phyloP scores from a whole-genome alignment of 2,797 vertebrate species.

The Garrulus glandarius region DNA sequence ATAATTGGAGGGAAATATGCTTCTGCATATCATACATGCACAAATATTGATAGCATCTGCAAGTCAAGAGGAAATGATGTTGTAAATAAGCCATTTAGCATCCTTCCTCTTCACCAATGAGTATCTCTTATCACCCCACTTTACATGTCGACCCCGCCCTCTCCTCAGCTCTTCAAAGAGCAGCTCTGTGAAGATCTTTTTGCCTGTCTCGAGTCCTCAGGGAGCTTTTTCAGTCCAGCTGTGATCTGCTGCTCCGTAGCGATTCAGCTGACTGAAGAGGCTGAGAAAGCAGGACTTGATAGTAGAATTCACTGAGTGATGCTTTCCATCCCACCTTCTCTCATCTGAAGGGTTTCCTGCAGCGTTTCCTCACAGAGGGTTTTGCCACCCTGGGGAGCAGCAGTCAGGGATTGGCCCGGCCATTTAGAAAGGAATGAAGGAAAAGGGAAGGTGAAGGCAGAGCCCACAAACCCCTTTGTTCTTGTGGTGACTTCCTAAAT shows the following conservation, averaged over 20 bases:
- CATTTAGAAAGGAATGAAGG: not conserved
- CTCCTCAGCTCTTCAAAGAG: not conserved
- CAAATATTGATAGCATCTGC: conserved; percentile 31
- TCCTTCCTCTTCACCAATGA: not conserved
- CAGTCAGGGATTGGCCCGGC: fast-evolving
- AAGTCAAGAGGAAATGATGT: not conserved
- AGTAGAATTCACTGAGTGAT: not conserved
- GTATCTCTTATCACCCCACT: not conserved
- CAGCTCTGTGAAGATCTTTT: not conserved
- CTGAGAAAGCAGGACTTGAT: not conserved
- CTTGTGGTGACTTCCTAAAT: not conserved
- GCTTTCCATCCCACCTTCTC: not conserved
- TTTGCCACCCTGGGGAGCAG: not conserved
- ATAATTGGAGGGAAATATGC: not conserved
- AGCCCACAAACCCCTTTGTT: not conserved
- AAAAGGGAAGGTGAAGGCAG: not conserved
- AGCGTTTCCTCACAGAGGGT: not conserved
- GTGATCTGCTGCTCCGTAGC: not conserved
- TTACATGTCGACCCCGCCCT: not conserved
- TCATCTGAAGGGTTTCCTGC: not conserved
- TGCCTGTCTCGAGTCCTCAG: not conserved
- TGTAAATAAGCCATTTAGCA: conserved; percentile 26
- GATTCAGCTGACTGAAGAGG: not conserved
- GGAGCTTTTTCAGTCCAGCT: not conserved
- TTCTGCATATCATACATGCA: not conserved